Percentiles rank a stretch among this genome's conserved stretches.
These are phyloP conservation scores for Anguilla anguilla DNA, from an alignment of 2,797 vertebrate species.

Conservation along the genomic window DNA sequence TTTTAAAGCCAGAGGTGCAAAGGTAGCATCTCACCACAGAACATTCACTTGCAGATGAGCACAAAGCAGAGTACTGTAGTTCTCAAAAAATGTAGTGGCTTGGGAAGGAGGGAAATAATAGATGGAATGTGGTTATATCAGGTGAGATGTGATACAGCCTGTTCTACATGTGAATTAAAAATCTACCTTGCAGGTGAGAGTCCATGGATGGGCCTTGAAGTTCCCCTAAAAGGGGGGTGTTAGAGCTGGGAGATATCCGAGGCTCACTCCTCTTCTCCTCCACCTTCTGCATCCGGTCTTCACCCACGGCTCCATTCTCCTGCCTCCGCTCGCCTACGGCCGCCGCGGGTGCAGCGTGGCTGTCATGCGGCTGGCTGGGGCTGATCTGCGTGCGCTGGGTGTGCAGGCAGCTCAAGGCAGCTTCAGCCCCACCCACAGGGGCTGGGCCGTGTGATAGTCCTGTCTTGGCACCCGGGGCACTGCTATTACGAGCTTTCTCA, in stretches of 20 bases:
- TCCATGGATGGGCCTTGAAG: conserved; percentile 41
- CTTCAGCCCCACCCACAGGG: neutral
- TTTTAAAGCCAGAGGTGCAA: neutral
- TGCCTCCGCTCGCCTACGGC: conserved; percentile 23
- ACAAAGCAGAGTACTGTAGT: neutral
- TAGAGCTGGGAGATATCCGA: conserved; percentile 35
- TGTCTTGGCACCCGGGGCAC: conserved; percentile 19
- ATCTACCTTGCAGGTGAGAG: conserved; percentile 50
- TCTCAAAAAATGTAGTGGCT: neutral
- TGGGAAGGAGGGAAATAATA: neutral
- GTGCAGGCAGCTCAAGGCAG: neutral
- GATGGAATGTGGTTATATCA: neutral
- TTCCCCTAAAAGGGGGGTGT: conserved; percentile 31
- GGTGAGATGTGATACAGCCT: neutral
- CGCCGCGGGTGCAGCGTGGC: neutral
- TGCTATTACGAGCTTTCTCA: neutral
- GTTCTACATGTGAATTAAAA: conserved; percentile 1
- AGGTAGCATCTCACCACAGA: neutral
- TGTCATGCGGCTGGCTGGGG: neutral
- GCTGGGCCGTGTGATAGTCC: neutral
- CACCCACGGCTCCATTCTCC: neutral
- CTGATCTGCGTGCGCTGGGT: neutral
- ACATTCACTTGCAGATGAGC: neutral
- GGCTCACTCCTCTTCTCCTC: conserved; percentile 22
- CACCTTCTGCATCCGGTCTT: conserved; percentile 5